Conservation (phyloP, 92 coral and sea anemone species). For the Porites lobata region DNA sequence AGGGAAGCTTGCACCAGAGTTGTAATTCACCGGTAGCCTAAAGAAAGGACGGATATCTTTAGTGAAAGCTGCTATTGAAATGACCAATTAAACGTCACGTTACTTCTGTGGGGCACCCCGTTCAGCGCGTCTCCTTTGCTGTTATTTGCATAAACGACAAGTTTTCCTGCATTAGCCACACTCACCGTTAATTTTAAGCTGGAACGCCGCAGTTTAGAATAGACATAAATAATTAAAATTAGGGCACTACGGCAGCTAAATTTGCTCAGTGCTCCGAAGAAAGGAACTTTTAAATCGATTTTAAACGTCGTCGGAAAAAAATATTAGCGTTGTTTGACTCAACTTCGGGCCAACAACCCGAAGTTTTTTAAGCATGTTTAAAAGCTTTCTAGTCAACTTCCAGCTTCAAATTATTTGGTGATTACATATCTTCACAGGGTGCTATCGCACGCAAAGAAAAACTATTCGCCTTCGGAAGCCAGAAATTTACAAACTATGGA, state of each 20-base stretch:
- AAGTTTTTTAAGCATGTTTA: too few relatives aligned
- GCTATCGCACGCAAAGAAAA: not conserved
- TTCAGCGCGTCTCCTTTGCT: not conserved
- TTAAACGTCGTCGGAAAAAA: not conserved
- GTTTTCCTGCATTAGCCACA: not conserved
- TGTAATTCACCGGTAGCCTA: not conserved
- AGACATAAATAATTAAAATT: conserved; percentile 27
- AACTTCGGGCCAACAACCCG: not conserved
- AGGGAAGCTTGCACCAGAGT: not conserved
- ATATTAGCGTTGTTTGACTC: not conserved
- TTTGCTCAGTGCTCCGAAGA: not conserved
- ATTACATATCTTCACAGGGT: not conserved
- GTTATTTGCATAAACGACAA: conserved; percentile 20
- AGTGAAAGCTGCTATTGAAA: conserved; percentile 4
- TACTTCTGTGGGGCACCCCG: conserved; percentile 8
- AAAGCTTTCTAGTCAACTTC: not conserved
- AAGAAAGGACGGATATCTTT: conserved; percentile 5
- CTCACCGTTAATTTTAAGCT: conserved; percentile 29
- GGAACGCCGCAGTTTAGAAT: conserved; percentile 14
- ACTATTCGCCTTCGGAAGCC: not conserved
- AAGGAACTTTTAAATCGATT: not conserved
- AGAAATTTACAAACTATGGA: not conserved
- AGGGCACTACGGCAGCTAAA: not conserved
- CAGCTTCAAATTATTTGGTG: not conserved
- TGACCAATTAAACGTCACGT: conserved; percentile 16